Conservation (phyloP, 2,888 invertebrate species). For the Ceramica pisi region DNA sequence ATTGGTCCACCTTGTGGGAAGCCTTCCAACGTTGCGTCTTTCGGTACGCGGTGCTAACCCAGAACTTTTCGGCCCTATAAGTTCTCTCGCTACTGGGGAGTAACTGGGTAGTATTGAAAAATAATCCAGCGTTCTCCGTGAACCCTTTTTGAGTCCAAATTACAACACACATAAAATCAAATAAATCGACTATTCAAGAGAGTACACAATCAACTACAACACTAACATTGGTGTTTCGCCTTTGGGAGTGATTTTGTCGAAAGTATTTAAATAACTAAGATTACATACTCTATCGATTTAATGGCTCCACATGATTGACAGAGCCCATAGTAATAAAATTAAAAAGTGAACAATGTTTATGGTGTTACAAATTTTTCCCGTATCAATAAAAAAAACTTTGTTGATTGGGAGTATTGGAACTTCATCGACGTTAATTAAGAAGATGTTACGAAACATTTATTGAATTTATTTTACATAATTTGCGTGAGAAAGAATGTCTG, state of each 20-base stretch:
- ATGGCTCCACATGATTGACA: slow-evolving; percentile 77
- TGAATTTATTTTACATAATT: slow-evolving; percentile 66
- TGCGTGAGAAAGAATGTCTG: slow-evolving; percentile 61
- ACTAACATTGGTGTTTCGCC: slow-evolving; percentile 69
- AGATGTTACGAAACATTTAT: slow-evolving; percentile 63
- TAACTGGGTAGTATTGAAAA: neutral
- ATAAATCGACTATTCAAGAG: slow-evolving; percentile 18
- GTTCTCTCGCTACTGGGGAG: too few species aligned
- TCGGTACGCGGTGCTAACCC: too few species aligned
- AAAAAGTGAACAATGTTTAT: slow-evolving; percentile 72
- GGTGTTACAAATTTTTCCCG: slow-evolving; percentile 68
- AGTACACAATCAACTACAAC: slow-evolving; percentile 12
- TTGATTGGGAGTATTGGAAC: slow-evolving; percentile 70
- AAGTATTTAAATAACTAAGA: slow-evolving; percentile 74
- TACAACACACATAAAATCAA: neutral
- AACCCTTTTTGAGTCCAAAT: neutral
- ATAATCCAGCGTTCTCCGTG: neutral
- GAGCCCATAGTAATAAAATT: slow-evolving; percentile 72
- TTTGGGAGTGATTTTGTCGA: slow-evolving; percentile 78
- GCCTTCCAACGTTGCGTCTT: too few species aligned
- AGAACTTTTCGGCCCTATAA: too few species aligned
- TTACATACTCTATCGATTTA: slow-evolving; percentile 75
- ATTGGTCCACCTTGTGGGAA: too few species aligned
- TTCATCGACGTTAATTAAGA: slow-evolving; percentile 71
- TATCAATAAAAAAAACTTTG: slow-evolving; percentile 67